phyloP scores from a whole-genome alignment of 1,140 invertebrate genomes.

The Caenorhabditis briggsae region DNA sequence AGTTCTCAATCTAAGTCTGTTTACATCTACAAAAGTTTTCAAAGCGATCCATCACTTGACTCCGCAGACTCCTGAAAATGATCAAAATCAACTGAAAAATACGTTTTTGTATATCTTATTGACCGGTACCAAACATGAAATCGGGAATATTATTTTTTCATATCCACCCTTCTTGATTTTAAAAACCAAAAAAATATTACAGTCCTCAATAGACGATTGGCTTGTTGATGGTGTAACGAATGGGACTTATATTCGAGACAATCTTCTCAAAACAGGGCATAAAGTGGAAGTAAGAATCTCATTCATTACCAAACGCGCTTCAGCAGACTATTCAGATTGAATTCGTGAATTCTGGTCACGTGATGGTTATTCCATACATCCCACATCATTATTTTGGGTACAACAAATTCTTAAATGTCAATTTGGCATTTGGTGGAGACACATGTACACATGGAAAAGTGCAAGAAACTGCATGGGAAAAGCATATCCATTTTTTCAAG shows the following conservation, averaged over 20 bases:
- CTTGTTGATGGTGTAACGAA: neutral
- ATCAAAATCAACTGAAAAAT: too few species aligned
- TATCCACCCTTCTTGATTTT: too few species aligned
- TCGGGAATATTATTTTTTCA: too few species aligned
- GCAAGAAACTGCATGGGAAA: neutral
- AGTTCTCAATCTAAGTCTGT: too few species aligned
- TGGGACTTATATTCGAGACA: neutral
- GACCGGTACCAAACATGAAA: too few species aligned
- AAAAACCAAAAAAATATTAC: too few species aligned
- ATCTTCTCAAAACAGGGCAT: neutral
- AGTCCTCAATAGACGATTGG: neutral
- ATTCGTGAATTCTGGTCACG: neutral
- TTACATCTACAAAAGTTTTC: too few species aligned
- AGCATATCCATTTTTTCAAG: neutral
- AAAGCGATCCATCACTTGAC: too few species aligned
- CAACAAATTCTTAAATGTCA: neutral
- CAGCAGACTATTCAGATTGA: neutral
- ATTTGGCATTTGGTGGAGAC: constrained; percentile 3
- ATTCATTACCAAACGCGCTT: too few species aligned
- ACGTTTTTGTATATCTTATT: too few species aligned
- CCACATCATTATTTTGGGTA: neutral
- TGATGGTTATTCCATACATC: neutral
- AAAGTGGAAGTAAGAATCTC: neutral
- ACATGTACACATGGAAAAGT: neutral
- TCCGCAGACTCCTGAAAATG: too few species aligned